phyloP scores from a whole-genome alignment of 2,797 vertebrate genomes.

The Peromyscus melanophrys region DNA sequence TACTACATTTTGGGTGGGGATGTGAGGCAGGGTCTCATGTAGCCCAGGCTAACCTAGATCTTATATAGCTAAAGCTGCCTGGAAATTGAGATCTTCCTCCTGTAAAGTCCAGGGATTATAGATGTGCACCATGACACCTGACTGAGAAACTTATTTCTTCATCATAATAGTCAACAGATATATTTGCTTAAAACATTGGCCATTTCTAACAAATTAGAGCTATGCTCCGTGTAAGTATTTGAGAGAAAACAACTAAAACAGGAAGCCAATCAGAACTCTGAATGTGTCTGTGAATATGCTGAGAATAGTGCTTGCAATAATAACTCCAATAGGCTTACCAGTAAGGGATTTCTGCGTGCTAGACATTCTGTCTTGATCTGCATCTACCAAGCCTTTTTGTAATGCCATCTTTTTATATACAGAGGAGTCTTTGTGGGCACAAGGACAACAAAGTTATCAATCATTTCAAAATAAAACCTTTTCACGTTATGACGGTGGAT shows the following conservation, averaged over 20 bases:
- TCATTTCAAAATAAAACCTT: conserved; percentile 5
- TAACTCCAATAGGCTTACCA: neutral
- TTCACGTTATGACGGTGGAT: neutral
- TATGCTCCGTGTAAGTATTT: conserved; percentile 41
- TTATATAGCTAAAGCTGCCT: neutral
- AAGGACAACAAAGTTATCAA: neutral
- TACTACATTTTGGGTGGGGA: neutral
- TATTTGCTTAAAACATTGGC: neutral
- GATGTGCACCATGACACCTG: neutral
- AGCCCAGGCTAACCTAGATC: neutral
- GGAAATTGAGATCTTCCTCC: neutral
- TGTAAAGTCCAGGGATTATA: neutral
- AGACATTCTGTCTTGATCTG: neutral
- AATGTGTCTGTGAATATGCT: conserved; percentile 11
- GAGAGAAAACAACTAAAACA: conserved; percentile 50
- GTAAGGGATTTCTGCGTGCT: neutral
- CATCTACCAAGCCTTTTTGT: neutral
- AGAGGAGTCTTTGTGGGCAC: neutral
- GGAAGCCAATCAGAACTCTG: conserved; percentile 19
- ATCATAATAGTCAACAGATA: neutral
- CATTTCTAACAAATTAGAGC: neutral
- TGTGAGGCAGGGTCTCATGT: neutral
- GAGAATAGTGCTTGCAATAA: neutral
- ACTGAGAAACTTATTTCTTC: neutral
- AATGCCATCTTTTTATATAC: neutral